Percentiles rank a stretch among this genome's conserved stretches.
Conservation (phyloP, 2,888 invertebrate genomes). For the Rambutsinella grinnellia region DNA sequence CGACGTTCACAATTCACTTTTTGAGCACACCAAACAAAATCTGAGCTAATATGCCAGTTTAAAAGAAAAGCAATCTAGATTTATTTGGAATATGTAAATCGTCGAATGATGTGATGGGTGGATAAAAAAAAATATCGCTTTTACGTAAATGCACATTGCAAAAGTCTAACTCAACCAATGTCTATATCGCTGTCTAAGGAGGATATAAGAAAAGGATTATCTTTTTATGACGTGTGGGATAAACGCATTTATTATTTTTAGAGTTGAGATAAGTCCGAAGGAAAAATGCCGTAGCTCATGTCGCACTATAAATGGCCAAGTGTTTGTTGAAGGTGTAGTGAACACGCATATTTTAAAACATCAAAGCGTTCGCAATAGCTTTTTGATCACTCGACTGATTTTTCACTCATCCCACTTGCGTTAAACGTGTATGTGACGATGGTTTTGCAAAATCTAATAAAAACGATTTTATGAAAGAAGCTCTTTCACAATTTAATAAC, state of each 20-base stretch:
- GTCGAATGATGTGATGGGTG: not conserved
- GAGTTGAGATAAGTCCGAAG: not conserved
- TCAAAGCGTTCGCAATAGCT: too few species aligned
- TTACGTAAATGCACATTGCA: slow-evolving; percentile 3
- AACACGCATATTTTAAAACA: not conserved
- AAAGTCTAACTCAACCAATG: not conserved
- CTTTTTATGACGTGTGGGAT: not conserved
- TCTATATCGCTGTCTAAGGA: not conserved
- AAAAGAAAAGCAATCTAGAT: not conserved
- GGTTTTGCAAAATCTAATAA: too few species aligned
- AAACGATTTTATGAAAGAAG: too few species aligned
- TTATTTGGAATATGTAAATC: not conserved
- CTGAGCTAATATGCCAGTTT: slow-evolving; percentile 9
- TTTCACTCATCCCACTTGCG: too few species aligned
- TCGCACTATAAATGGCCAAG: not conserved
- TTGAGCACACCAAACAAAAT: slow-evolving; percentile 3
- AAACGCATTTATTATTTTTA: not conserved
- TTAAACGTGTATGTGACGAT: too few species aligned
- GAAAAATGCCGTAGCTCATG: not conserved
- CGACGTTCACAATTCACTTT: not conserved
- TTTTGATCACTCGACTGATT: too few species aligned
- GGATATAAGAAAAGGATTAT: not conserved
- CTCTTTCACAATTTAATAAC: too few species aligned
- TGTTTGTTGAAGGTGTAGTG: not conserved
- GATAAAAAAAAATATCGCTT: not conserved